phyloP scores from a whole-genome alignment of 1,140 invertebrate species.

The Eumaeus atala region DNA sequence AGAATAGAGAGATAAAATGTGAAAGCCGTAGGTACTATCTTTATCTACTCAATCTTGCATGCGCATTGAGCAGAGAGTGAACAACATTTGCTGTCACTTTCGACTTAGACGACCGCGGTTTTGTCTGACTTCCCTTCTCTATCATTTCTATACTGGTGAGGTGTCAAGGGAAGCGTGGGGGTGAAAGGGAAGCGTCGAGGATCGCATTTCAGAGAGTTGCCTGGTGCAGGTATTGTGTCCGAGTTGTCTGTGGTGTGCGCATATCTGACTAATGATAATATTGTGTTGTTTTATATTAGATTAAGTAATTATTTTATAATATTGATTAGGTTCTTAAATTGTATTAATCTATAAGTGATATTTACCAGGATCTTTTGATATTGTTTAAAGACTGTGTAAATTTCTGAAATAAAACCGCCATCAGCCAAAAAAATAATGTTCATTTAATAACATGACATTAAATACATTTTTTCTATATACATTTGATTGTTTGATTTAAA shows the following conservation, averaged over 20 bases:
- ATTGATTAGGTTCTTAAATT: not conserved
- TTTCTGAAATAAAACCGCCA: not conserved
- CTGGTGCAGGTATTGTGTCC: too few relatives aligned
- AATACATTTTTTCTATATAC: slow-evolving; percentile 4
- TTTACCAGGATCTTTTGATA: not conserved
- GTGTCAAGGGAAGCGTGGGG: too few relatives aligned
- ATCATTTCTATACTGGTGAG: too few relatives aligned
- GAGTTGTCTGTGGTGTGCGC: not conserved
- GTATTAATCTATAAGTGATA: slow-evolving; percentile 7
- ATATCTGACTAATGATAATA: not conserved
- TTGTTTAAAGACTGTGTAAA: slow-evolving; percentile 1
- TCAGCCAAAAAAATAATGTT: not conserved
- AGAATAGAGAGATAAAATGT: too few relatives aligned
- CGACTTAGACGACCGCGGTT: too few relatives aligned
- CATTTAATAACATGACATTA: not conserved
- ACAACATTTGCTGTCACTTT: too few relatives aligned
- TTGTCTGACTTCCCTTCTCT: too few relatives aligned
- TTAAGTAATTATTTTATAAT: not conserved
- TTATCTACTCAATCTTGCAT: too few relatives aligned
- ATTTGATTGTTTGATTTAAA: slow-evolving; percentile 1
- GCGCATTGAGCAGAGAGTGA: too few relatives aligned
- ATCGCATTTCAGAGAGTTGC: too few relatives aligned
- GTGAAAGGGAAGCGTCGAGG: too few relatives aligned
- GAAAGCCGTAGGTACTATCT: too few relatives aligned
- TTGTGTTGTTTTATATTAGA: not conserved